phyloP scores from a whole-genome alignment of 2,797 vertebrate species.

The Cirrhinus molitorella region DNA sequence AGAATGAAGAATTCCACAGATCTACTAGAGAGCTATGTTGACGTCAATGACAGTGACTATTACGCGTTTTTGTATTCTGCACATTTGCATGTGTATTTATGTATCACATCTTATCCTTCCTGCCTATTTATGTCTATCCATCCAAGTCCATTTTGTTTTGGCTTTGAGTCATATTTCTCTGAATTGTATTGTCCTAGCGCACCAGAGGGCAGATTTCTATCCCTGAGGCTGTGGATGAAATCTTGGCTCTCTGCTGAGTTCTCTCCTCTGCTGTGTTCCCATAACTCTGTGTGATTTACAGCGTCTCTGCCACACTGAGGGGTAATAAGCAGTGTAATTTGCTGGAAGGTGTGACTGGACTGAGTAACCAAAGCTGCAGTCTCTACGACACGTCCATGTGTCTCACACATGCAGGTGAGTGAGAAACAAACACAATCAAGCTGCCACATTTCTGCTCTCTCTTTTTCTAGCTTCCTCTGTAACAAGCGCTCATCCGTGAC shows the following conservation, averaged over 20 bases:
- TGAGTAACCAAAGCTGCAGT: constrained; percentile 63
- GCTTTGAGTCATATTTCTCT: constrained; percentile 23
- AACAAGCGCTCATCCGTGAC: neutral
- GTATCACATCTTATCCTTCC: neutral
- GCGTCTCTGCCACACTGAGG: constrained; percentile 69
- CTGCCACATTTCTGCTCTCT: neutral
- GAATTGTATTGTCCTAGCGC: neutral
- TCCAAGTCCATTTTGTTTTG: constrained; percentile 25
- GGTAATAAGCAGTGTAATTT: constrained; percentile 79
- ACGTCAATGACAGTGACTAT: neutral
- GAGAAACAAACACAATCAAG: constrained; percentile 33
- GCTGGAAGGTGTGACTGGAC: constrained; percentile 74
- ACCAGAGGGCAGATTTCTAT: constrained; percentile 11
- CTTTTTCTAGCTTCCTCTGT: neutral
- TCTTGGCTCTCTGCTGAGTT: constrained; percentile 36
- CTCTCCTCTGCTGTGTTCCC: constrained; percentile 64
- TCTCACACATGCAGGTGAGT: constrained; percentile 36
- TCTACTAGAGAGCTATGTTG: neutral
- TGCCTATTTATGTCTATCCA: constrained; percentile 5
- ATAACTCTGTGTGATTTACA: constrained; percentile 76
- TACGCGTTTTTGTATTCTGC: neutral
- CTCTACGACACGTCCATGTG: constrained; percentile 52
- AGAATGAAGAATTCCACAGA: too few species aligned
- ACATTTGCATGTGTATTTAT: neutral
- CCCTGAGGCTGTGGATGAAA: constrained; percentile 28